Conservation (phyloP, 2,797 vertebrate species). For the Cryptoprocta ferox region DNA sequence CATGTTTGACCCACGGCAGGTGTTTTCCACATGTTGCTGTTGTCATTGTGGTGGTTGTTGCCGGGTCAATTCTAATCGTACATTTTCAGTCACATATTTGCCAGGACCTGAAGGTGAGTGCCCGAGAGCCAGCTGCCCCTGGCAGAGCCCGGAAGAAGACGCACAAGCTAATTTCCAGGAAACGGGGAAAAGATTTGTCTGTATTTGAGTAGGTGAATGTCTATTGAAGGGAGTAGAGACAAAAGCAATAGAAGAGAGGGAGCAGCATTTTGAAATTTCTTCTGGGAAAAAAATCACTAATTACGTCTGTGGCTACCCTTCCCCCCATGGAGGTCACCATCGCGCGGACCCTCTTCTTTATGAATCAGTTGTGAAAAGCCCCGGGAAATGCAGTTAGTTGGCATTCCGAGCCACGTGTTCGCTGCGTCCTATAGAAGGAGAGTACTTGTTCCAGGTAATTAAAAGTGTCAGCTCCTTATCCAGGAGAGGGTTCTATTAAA, state of each 20-base stretch:
- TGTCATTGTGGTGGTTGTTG: too few species aligned
- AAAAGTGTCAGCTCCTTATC: constrained; percentile 89
- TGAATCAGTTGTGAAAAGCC: constrained; percentile 16
- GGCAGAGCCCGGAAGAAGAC: background rate
- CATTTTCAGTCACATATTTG: background rate
- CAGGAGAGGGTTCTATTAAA: constrained; percentile 88
- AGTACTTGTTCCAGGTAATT: constrained; percentile 86
- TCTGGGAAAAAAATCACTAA: background rate
- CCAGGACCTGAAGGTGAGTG: background rate
- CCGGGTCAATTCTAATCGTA: background rate
- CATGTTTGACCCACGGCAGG: background rate
- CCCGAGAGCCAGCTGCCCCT: background rate
- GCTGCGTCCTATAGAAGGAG: constrained; percentile 77
- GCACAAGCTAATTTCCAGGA: background rate
- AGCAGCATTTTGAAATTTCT: background rate
- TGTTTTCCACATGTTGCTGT: background rate
- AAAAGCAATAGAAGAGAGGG: background rate
- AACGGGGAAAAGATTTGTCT: background rate
- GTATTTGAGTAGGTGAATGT: background rate
- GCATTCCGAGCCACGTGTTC: background rate
- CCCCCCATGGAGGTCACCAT: background rate
- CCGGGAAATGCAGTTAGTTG: background rate
- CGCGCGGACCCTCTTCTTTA: fast-evolving
- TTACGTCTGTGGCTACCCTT: background rate
- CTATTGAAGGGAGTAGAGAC: background rate